Base-by-base conservation (phyloP, 1,140 invertebrate genomes). In the Eumaeus atala region DNA sequence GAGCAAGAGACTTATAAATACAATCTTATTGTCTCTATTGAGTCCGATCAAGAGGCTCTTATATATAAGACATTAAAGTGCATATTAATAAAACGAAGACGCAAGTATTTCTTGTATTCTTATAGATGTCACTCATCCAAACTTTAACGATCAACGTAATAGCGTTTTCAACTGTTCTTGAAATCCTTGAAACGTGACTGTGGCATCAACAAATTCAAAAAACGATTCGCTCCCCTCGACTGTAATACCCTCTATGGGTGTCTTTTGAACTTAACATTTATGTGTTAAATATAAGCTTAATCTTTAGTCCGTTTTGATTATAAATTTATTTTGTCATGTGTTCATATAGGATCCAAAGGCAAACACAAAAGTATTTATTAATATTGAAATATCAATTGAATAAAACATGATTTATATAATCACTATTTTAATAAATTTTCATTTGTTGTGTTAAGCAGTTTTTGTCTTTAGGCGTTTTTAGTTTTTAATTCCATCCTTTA, bases 111-210 rank as follows among this genome's bases (percentile, higher is more conserved):
- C 37, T 48, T 56, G 77, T 67, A 62, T 61, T 52, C 57, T 72
- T 79, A 76, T 74, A 84, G 78, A 85, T 84, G 82, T 85, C 83
- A 84, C 77, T 84, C 83, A 83, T 82, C 75, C 79, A 75, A 72
- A 85, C 73, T 85, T 85, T 85, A 83, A 85, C 77, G 82, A 85
- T 81, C 74, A 68, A 72, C 70, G 76, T 79, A 86, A 86, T 86
- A 84, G 79, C 77, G 73, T 84, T 83, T 84, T 86, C 80, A 79
- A 82, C 77, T 66, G 82, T 83, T 81, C 74, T 72, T 70, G 66
- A 84, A 86, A 86, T 86, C 83, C 80, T 78, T 74, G 67, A 77
- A 70, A 84, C 83, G 83, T 86, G 83, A 81, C 78, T 83, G 58
- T 60, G 70, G 70, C 69, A 71, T 78, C 83, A 86, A 84, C 83